A percentile compares a stretch with the other conserved stretches of the same genome.
Evolutionary conservation across 2,888 invertebrate species (phyloP).

Genomic region (Temnothorax rugatulus): DNA sequence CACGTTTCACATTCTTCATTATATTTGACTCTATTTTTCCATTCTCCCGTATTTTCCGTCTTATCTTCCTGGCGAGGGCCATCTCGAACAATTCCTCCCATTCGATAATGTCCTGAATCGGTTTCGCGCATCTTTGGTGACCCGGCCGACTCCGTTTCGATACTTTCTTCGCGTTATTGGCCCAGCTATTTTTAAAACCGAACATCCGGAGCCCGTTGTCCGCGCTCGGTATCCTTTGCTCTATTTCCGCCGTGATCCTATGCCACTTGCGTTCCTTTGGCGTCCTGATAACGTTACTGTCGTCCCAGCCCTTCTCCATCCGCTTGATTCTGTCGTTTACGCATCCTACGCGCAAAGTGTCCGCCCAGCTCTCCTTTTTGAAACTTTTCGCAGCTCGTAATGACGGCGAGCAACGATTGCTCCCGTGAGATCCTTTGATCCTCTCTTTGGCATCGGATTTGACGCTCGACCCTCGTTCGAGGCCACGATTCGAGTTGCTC

Average conservation of each 20-base stretch:
- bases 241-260: conserved; percentile 81
- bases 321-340: conserved; percentile 77
- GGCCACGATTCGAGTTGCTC: conserved; percentile 39
- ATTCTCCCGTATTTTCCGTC: conserved; percentile 66
- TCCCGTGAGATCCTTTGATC: conserved; percentile 25
- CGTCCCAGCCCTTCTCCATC: conserved; percentile 84
- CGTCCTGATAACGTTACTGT: conserved; percentile 79
- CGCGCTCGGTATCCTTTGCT: conserved; percentile 67
- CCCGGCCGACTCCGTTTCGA: conserved; percentile 82
- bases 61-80: conserved; percentile 87
- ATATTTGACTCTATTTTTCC: conserved; percentile 76
- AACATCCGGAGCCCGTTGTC: conserved; percentile 46
- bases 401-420: conserved; percentile 14
- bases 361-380: conserved; percentile 81
- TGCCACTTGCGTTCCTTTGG: conserved; percentile 82
- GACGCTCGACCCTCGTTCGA: background rate
- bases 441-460: conserved; percentile 21
- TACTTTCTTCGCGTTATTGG: conserved; percentile 82
- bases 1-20: conserved; percentile 80
- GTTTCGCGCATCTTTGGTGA: conserved; percentile 62
- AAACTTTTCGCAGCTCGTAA: conserved; percentile 37
- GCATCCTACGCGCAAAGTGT: conserved; percentile 77
- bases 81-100: conserved; percentile 88
- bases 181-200: conserved; percentile 84
- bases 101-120: conserved; percentile 83